Evolutionary conservation across 2,888 invertebrate species (phyloP).

Genomic region (Apotomis betuletana): DNA sequence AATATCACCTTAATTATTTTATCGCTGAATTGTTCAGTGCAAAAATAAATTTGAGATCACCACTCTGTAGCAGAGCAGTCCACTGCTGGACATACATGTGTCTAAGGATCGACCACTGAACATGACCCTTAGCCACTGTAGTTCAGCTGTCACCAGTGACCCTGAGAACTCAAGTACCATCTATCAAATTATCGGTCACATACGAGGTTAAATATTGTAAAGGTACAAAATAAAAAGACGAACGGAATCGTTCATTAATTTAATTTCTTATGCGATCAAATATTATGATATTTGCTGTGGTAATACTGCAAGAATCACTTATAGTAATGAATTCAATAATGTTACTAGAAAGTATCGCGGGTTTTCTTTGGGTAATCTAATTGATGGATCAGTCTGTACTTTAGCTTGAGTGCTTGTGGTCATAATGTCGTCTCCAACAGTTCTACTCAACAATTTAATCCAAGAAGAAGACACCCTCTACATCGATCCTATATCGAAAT

Average conservation of each 20-base stretch:
- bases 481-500: constrained; percentile 58
- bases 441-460: constrained; percentile 60
- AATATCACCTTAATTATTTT: too few species aligned
- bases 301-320: constrained; percentile 35
- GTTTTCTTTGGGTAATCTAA: constrained; percentile 28
- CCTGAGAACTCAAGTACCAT: too few species aligned
- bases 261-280: constrained; percentile 44
- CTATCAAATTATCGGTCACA: too few species aligned
- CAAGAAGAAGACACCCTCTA: constrained; percentile 48
- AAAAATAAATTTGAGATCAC: too few species aligned
- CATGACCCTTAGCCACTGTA: too few species aligned
- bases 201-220: too few species aligned
- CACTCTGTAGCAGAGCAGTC: too few species aligned
- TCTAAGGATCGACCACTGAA: too few species aligned
- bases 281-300: constrained; percentile 39
- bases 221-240: too few species aligned
- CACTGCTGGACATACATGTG: too few species aligned
- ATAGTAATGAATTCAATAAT: constrained; percentile 31
- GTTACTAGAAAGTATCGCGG: constrained; percentile 35
- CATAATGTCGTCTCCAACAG: constrained; percentile 52
- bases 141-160: too few species aligned
- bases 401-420: constrained; percentile 1
- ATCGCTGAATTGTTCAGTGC: too few species aligned
- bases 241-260: constrained; percentile 48
- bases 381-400: constrained; percentile 28